Evolutionary conservation across 1,140 invertebrate species (phyloP).

Genomic region (Trichonephila inaurata): DNA sequence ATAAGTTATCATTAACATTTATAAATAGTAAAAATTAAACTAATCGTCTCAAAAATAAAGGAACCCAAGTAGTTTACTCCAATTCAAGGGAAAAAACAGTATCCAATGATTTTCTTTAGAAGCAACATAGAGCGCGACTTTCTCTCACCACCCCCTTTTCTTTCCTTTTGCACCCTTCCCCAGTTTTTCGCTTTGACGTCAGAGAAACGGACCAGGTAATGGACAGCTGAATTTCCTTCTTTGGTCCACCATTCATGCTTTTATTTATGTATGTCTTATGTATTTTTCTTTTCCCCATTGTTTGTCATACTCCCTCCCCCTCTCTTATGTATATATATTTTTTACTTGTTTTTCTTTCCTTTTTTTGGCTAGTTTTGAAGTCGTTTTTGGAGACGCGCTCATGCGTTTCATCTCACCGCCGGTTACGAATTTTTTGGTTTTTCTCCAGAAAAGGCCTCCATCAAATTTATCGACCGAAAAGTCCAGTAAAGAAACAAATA

Average conservation of each 20-base stretch:
- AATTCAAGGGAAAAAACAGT: neutral
- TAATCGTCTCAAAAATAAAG: neutral
- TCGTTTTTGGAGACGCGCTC: conserved; percentile 56
- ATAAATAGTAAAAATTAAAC: no score
- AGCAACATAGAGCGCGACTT: neutral
- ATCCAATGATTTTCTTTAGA: neutral
- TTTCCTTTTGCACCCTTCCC: neutral
- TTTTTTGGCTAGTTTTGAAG: conserved; percentile 37
- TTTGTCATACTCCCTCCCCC: conserved; percentile 48
- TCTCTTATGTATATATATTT: neutral
- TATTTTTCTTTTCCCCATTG: conserved; percentile 48
- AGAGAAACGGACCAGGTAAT: conserved; percentile 61
- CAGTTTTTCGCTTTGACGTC: conserved; percentile 55
- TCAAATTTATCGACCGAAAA: conserved; percentile 73
- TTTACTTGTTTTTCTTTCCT: neutral
- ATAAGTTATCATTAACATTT: no score
- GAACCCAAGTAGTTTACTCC: neutral
- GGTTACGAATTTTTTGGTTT: conserved; percentile 43
- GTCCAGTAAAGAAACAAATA: conserved; percentile 54
- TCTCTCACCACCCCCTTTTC: conserved; percentile 32
- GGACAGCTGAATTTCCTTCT: conserved; percentile 50
- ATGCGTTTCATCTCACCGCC: conserved; percentile 70
- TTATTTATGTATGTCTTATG: conserved; percentile 75
- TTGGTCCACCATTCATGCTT: conserved; percentile 56
- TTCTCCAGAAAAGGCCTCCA: conserved; percentile 45